Conservation (phyloP, 2,113 vertebrate genomes). For the Cheilinus undulatus region DNA sequence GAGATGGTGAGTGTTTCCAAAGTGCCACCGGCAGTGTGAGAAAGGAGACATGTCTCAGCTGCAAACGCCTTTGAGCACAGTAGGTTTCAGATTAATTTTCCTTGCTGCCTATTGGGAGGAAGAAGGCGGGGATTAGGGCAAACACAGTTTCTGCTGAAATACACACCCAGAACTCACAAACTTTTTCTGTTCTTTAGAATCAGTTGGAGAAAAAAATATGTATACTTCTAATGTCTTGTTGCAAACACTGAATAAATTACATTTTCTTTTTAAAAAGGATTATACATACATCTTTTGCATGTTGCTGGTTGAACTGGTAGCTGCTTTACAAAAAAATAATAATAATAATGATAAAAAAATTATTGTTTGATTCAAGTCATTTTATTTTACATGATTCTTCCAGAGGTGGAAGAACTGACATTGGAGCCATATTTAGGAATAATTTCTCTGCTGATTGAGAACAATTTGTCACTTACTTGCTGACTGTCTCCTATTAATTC, state of each 20-base stretch:
- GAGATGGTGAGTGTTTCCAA: conserved; percentile 75
- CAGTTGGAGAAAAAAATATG: not conserved
- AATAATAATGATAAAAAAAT: too few relatives aligned
- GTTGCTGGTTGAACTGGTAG: too few relatives aligned
- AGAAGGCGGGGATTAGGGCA: conserved; percentile 62
- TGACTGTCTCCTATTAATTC: too few relatives aligned
- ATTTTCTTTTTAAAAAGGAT: not conserved
- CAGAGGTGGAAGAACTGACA: too few relatives aligned
- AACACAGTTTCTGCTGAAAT: conserved; percentile 51
- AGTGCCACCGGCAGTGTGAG: conserved; percentile 69
- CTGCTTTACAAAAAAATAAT: too few relatives aligned
- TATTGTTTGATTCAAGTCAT: too few relatives aligned
- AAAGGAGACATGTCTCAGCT: conserved; percentile 69
- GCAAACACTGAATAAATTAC: not conserved
- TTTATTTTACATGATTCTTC: too few relatives aligned
- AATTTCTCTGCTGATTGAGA: too few relatives aligned
- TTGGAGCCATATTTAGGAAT: too few relatives aligned
- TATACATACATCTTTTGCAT: too few relatives aligned
- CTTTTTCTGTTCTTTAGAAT: conserved; percentile 41
- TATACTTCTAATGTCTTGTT: not conserved
- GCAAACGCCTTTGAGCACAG: conserved; percentile 66
- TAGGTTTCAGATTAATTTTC: conserved; percentile 78
- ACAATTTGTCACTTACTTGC: too few relatives aligned
- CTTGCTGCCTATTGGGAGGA: conserved; percentile 70
- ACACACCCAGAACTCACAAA: conserved; percentile 21